Evolutionary conservation across 2,797 vertebrate species (phyloP).

Genomic region (Chlorospingus semifuscus): DNA sequence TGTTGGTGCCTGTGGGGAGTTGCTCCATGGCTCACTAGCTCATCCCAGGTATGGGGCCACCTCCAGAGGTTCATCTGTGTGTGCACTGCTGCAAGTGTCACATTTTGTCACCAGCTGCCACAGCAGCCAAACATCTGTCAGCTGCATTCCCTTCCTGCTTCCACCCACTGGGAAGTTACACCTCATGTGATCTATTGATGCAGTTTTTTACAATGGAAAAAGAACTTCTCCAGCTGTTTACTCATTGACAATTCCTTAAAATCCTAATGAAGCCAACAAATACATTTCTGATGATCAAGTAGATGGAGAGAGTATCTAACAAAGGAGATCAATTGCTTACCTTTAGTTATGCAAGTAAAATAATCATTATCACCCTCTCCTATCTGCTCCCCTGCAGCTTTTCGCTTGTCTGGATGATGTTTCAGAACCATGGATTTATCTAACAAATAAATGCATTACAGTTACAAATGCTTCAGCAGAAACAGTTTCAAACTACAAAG

Average conservation of each 20-base stretch:
- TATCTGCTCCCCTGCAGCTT: slow-evolving; percentile 96
- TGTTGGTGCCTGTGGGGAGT: background rate
- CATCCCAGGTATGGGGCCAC: background rate
- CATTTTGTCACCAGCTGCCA: background rate
- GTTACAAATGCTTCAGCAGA: background rate
- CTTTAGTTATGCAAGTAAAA: slow-evolving; percentile 86
- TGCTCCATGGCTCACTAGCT: background rate
- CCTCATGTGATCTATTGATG: background rate
- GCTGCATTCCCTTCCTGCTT: background rate
- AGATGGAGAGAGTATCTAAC: background rate
- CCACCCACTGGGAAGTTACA: background rate
- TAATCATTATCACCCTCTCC: slow-evolving; percentile 97
- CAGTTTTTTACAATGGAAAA: background rate
- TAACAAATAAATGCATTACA: slow-evolving; percentile 55
- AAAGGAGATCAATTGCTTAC: slow-evolving; percentile 53
- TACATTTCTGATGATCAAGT: background rate
- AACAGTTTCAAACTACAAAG: background rate
- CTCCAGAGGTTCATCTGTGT: background rate
- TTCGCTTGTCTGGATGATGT: slow-evolving; percentile 98
- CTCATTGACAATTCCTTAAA: background rate
- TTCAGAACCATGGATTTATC: slow-evolving; percentile 98
- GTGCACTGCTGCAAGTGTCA: background rate
- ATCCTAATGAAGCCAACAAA: background rate
- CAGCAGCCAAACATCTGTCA: background rate
- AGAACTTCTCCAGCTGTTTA: background rate